A percentile compares a stretch with the other conserved stretches of the same genome.
phyloP scores from a whole-genome alignment of 30 jellyfish, hydroid and myxozoan genomes.

The Cassiopea andromeda region DNA sequence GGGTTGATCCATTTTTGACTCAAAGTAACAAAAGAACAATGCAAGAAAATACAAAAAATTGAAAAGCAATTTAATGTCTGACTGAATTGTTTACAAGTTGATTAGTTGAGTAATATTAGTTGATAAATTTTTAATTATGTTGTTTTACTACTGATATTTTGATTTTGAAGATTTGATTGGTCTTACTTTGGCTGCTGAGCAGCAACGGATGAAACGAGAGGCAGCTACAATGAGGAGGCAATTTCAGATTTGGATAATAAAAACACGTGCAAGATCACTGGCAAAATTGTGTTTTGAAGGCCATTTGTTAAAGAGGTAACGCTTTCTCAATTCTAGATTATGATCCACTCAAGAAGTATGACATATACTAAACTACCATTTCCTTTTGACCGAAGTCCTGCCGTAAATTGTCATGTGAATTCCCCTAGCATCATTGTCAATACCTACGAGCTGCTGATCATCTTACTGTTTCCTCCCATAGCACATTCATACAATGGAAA shows the following conservation, averaged over 20 bases:
- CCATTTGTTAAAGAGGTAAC: conserved; percentile 52
- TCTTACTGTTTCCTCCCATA: not conserved
- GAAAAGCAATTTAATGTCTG: not conserved
- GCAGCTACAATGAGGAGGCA: conserved; percentile 15
- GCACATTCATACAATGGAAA: not conserved
- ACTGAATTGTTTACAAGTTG: not conserved
- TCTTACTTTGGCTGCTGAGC: conserved; percentile 24
- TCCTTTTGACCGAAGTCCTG: not conserved
- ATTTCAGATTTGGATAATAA: conserved; percentile 43
- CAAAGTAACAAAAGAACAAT: too few species aligned
- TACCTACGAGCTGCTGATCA: too few species aligned
- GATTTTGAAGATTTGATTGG: conserved; percentile 32
- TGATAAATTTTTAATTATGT: not conserved
- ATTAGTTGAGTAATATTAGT: not conserved
- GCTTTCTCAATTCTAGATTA: not conserved
- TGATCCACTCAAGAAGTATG: not conserved
- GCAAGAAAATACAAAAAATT: too few species aligned
- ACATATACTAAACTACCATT: not conserved
- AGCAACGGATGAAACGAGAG: conserved; percentile 10
- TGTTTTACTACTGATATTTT: not conserved
- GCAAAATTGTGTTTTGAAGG: conserved; percentile 64
- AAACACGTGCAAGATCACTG: conserved; percentile 48
- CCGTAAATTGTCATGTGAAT: not conserved
- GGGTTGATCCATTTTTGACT: too few species aligned
- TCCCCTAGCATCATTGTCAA: too few species aligned